Percentiles rank a stretch among this genome's conserved stretches.
Evolutionary conservation across 2,888 invertebrate genomes (phyloP).

Genomic region (Operophtera brumata): DNA sequence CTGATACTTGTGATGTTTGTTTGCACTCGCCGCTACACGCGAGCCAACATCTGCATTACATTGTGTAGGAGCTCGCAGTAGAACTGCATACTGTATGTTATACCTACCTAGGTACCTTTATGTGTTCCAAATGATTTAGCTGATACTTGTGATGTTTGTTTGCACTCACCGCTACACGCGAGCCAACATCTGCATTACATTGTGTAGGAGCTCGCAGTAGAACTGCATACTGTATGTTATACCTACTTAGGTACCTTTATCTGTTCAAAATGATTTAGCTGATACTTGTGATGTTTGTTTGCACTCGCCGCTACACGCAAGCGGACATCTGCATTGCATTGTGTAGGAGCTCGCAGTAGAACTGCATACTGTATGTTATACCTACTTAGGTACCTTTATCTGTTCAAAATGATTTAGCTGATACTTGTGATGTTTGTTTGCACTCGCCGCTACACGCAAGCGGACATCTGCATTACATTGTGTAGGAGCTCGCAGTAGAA

Average conservation of each 20-base stretch:
- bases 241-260: background rate
- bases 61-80: conserved; percentile 34
- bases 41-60: conserved; percentile 54
- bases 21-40: conserved; percentile 44
- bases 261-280: conserved; percentile 69
- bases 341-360: conserved; percentile 32
- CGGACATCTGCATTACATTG: conserved; percentile 53
- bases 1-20: conserved; percentile 43
- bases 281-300: conserved; percentile 42
- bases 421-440: conserved; percentile 41
- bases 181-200: conserved; percentile 54
- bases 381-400: background rate
- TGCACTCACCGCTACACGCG: conserved; percentile 42
- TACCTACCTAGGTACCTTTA: background rate
- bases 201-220: conserved; percentile 33
- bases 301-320: conserved; percentile 43
- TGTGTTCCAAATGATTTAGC: conserved; percentile 70
- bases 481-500: conserved; percentile 32
- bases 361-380: background rate
- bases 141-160: conserved; percentile 43
- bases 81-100: background rate
- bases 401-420: conserved; percentile 68
- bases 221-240: background rate
- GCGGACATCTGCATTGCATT: conserved; percentile 54
- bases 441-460: conserved; percentile 43